Base-by-base conservation (phyloP, 92 coral and sea anemone species). In the Diadumene lineata region DNA sequence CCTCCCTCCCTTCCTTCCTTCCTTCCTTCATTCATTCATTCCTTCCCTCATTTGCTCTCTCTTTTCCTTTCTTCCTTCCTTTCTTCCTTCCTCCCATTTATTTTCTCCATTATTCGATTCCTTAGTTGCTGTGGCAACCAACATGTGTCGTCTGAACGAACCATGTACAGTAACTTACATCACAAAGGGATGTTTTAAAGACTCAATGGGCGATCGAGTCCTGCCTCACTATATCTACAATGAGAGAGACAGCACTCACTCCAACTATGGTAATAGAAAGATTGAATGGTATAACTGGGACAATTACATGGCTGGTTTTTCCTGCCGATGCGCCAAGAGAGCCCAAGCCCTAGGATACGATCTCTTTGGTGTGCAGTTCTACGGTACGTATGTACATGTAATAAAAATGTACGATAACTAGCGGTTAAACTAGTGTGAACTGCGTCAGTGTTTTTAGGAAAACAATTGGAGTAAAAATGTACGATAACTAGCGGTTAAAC, bases 241-340 rank as follows among this genome's bases (percentile, higher is more conserved):
- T 56, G 98, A 92, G 63, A 87, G 98, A 1, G 98, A 92, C 64
- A 18, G 72, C 0, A 55, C 73, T 51, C 71, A n/a, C 23, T 17
- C 30, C 27, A 81, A 64, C 68, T 90, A 66, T 31, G 92, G 94
- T 11, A 81, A 80, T 17, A 21, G 80, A 25, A 10, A 29, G 22
- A 86, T 93, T 50, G 82, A 93, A 18, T 93, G 98, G 98, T 9
- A 43, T 48, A 79, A 90, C 70, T 93, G 92, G 92, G 73, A 90
- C 30, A 62, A 78, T 1, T 90, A 89, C 31, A 55, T 81, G 22
- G 84, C 86, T 0, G 93, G 79, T 0, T 93, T 93, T 43, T 76
- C 90, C 29, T 93, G 98, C 25, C 96, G 98, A 23, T 93, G 98
- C 70, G 98, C 98, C 19, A 29, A 79, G 70, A 83, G 75, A 31